Evolutionary conservation across 2,888 invertebrate species (phyloP).

Genomic region (Suillia variegata): DNA sequence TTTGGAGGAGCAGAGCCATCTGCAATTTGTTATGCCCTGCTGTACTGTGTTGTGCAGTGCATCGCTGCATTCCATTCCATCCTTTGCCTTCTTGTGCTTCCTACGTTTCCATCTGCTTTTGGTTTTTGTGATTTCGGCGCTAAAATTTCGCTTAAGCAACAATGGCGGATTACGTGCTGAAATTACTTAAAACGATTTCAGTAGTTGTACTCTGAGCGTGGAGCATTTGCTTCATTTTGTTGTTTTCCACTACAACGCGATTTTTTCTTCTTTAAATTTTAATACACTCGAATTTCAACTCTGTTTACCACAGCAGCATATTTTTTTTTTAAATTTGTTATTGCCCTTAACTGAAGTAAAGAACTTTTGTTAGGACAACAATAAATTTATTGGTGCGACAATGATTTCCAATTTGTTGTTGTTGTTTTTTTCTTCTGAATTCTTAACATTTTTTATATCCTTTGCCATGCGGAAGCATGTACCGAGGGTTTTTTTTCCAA

Average conservation of each 20-base stretch:
- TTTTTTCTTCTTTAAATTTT: neutral
- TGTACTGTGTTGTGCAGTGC: too few relatives aligned
- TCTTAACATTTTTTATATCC: too few relatives aligned
- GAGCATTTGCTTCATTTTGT: neutral
- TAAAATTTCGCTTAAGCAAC: conserved; percentile 27
- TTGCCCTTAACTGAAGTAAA: conserved; percentile 32
- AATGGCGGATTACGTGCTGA: conserved; percentile 54
- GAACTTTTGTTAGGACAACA: conserved; percentile 44
- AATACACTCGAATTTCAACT: too few relatives aligned
- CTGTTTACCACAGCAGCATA: too few relatives aligned
- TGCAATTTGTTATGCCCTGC: conserved; percentile 43
- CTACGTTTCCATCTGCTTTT: conserved; percentile 9
- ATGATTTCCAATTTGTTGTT: neutral
- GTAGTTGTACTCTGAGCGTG: conserved; percentile 34
- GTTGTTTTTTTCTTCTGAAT: too few relatives aligned
- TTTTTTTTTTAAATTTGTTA: neutral
- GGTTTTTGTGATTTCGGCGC: neutral
- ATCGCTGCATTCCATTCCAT: neutral
- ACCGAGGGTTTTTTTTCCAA: neutral
- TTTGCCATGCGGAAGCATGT: too few relatives aligned
- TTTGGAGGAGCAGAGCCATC: too few relatives aligned
- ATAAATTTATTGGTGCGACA: conserved; percentile 36
- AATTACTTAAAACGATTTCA: conserved; percentile 56
- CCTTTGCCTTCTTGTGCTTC: neutral
- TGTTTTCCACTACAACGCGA: neutral